Base-by-base conservation (phyloP, 2,797 vertebrate species). In the Erpetoichthys calabaricus region DNA sequence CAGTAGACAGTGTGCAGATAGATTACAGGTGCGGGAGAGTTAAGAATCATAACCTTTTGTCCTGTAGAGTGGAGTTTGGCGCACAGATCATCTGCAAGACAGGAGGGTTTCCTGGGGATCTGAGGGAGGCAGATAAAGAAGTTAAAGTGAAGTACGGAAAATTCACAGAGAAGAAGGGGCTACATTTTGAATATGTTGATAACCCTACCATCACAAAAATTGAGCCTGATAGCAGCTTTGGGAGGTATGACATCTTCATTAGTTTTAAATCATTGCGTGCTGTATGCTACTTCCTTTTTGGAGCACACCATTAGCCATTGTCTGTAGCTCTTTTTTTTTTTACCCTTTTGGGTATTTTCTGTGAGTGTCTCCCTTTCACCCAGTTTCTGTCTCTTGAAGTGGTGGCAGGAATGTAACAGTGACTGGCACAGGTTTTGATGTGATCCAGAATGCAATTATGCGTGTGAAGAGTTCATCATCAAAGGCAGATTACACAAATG, bases 321-420 rank as follows among this genome's bases (percentile, higher is more conserved):
- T 25, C 25, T 25, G 25, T 25, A 25, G 25, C 25, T 25, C 25
- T 25, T 25, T 25, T 25, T 25, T n/a, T 25, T 25, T 25, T 25
- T 25, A 25, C 25, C 25, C 25, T 25, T 25, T 25, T 25, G 25
- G 25, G 25, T 25, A 25, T 25, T 25, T 25, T 25, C 25, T 25
- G 25, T 25, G 25, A 25, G 25, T 25, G 25, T 25, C 25, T 25
- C 25, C 25, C 2, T 25, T 25, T 25, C 25, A 25, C 25, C 25
- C 25, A 25, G 25, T 25, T 25, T 25, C 25, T 25, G 25, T 25
- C 25, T 25, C 25, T 25, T 82, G 63, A 69, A 99, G 96, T 53
- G 96, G 96, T 44, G 96, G 96, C 55, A 89, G 96, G 65, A 90
- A 80, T 73, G 94, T 99, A 60, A 75, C 75, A 47, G 83, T 97